These are phyloP conservation scores for Epinotia brunnichana DNA, from an alignment of 2,888 invertebrate genomes.

Conservation along the genomic window DNA sequence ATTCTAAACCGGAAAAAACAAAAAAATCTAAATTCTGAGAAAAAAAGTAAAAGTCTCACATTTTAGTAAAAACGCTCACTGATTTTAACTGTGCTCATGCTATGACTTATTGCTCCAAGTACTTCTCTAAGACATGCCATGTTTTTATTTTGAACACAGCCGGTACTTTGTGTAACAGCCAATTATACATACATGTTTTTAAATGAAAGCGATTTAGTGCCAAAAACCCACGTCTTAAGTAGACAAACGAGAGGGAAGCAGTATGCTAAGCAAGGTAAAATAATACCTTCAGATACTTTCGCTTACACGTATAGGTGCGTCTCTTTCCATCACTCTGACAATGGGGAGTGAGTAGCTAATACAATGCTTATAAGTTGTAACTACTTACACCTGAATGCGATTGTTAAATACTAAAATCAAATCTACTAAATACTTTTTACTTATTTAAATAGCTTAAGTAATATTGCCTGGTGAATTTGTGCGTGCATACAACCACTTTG, in stretches of 20 bases:
- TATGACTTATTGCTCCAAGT: slow-evolving; percentile 22
- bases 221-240: slow-evolving; percentile 29
- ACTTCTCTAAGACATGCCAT: slow-evolving; percentile 34
- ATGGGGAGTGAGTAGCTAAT: background rate
- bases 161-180: background rate
- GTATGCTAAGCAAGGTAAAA: slow-evolving; percentile 20
- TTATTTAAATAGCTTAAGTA: slow-evolving; percentile 10
- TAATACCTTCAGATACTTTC: slow-evolving; percentile 1
- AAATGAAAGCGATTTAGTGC: slow-evolving; percentile 32
- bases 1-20: too few relatives aligned
- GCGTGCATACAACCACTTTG: slow-evolving; percentile 61
- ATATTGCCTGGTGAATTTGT: slow-evolving; percentile 45
- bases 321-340: slow-evolving; percentile 1
- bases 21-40: too few relatives aligned
- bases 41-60: too few relatives aligned
- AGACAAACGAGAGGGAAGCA: slow-evolving; percentile 13
- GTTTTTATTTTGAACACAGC: slow-evolving; percentile 22
- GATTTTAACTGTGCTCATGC: slow-evolving; percentile 41
- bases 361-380: slow-evolving; percentile 20
- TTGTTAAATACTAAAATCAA: slow-evolving; percentile 18
- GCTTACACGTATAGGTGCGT: slow-evolving; percentile 24
- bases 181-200: slow-evolving; percentile 11
- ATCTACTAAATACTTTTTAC: slow-evolving; percentile 23
- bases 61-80: too few relatives aligned
- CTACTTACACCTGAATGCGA: slow-evolving; percentile 23